phyloP scores from a whole-genome alignment of 2,888 invertebrate species.

The Herminia tarsipennalis region DNA sequence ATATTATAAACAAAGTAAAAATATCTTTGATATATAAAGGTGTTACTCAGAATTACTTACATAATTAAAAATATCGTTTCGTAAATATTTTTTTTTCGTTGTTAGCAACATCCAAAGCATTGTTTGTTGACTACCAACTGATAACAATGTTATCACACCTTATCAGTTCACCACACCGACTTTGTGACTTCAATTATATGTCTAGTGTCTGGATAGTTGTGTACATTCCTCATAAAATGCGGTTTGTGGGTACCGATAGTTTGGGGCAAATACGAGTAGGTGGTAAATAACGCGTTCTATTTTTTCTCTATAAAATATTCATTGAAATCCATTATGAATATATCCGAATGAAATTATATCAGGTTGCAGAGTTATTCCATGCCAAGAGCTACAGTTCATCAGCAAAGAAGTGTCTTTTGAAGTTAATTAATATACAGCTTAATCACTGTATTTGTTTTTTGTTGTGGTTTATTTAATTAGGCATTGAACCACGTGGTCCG shows the following conservation, averaged over 20 bases:
- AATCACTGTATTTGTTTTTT: constrained; percentile 21
- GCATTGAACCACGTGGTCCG: constrained; percentile 18
- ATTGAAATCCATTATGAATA: background rate
- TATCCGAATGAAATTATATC: background rate
- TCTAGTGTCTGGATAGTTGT: constrained; percentile 10
- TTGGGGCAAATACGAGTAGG: background rate
- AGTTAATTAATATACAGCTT: too few relatives aligned
- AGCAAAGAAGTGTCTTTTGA: background rate
- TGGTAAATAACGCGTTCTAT: background rate
- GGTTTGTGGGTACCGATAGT: background rate
- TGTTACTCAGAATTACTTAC: constrained; percentile 21
- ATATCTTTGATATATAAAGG: too few relatives aligned
- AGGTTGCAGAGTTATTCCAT: background rate
- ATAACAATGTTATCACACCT: constrained; percentile 36
- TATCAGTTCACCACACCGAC: constrained; percentile 41
- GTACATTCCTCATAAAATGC: constrained; percentile 11
- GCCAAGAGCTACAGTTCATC: background rate
- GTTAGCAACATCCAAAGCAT: constrained; percentile 31
- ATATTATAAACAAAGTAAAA: too few relatives aligned
- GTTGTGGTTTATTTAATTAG: constrained; percentile 21
- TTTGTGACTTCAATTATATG: constrained; percentile 23
- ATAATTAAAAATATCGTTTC: constrained; percentile 31
- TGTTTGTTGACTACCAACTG: constrained; percentile 38
- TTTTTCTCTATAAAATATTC: background rate
- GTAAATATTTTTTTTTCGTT: constrained; percentile 41